These are phyloP conservation scores for Poecilia picta DNA, from an alignment of 2,797 vertebrate genomes.

Conservation along the genomic window DNA sequence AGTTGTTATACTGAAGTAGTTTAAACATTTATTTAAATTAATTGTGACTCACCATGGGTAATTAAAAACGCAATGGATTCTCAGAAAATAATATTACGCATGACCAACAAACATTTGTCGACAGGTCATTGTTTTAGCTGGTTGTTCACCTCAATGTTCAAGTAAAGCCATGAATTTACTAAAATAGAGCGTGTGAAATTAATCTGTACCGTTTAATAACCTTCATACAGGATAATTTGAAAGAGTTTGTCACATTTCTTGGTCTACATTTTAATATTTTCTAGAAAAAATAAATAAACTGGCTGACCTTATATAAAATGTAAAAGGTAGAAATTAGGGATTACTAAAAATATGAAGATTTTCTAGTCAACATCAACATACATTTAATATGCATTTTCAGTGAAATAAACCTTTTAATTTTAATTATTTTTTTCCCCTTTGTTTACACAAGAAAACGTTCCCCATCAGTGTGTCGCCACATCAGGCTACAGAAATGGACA, in stretches of 20 bases:
- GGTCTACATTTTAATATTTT: neutral
- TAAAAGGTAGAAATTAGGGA: neutral
- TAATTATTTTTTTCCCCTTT: neutral
- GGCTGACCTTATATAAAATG: neutral
- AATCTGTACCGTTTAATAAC: neutral
- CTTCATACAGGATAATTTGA: neutral
- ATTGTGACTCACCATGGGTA: neutral
- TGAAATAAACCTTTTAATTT: neutral
- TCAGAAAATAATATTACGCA: neutral
- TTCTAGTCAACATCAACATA: neutral
- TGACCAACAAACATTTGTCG: neutral
- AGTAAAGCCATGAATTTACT: too few relatives aligned
- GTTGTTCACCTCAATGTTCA: neutral
- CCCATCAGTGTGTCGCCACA: neutral
- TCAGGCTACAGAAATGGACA: slow-evolving; percentile 60
- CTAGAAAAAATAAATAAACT: neutral
- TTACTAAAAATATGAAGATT: neutral
- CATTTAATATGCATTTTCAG: neutral
- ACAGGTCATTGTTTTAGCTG: neutral
- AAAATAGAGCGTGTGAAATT: too few relatives aligned
- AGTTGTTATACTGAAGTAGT: neutral
- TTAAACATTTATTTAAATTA: neutral
- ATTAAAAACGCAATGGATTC: neutral
- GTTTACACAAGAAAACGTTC: neutral
- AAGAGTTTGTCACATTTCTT: neutral